A percentile compares a stretch with the other conserved stretches of the same genome.
Evolutionary conservation across 2,797 vertebrate genomes (phyloP).

Genomic region (Sylvia borin): DNA sequence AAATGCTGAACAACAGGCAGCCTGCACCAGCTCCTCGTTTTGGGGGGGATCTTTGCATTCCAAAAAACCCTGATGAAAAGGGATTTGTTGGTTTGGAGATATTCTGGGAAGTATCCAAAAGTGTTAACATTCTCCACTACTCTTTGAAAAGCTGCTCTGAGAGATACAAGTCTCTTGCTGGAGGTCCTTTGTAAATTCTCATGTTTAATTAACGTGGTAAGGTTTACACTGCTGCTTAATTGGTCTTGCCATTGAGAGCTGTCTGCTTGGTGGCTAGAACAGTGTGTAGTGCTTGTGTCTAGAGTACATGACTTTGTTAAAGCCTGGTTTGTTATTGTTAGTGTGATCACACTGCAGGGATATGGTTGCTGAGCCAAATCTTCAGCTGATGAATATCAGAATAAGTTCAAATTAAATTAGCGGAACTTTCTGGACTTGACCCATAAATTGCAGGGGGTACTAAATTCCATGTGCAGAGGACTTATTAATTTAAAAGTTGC

Average conservation of each 20-base stretch:
- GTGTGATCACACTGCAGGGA: neutral
- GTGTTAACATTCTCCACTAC: neutral
- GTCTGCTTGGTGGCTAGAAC: slow-evolving; percentile 26
- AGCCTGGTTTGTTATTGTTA: slow-evolving; percentile 7
- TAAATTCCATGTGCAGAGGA: neutral
- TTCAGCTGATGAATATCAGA: neutral
- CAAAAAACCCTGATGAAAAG: neutral
- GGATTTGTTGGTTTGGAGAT: slow-evolving; percentile 16
- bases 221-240: slow-evolving; percentile 61
- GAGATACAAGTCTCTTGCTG: slow-evolving; percentile 17
- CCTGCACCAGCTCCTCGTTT: neutral
- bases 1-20: slow-evolving; percentile 12
- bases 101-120: neutral
- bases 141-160: slow-evolving; percentile 11
- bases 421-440: neutral
- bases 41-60: neutral
- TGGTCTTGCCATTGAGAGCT: slow-evolving; percentile 40
- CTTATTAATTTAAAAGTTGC: neutral
- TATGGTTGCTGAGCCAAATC: neutral
- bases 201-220: slow-evolving; percentile 62
- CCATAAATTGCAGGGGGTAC: neutral
- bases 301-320: slow-evolving; percentile 23
- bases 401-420: neutral
- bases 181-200: slow-evolving; percentile 55
- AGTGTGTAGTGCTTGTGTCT: neutral